These are phyloP conservation scores for Siderastrea radians DNA, from an alignment of 92 coral and sea anemone genomes.

Conservation along the genomic window DNA sequence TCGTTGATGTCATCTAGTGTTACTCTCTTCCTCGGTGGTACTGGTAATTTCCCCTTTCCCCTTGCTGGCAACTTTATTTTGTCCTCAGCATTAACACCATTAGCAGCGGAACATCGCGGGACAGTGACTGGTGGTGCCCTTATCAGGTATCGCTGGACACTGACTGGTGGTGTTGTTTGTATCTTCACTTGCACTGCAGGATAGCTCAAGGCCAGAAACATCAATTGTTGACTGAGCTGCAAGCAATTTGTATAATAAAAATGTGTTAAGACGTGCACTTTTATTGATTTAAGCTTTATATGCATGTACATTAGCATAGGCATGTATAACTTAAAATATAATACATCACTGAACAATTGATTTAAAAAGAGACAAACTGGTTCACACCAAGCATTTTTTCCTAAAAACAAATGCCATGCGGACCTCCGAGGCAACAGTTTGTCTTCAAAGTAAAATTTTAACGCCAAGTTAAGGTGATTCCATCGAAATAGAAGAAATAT, in stretches of 20 bases:
- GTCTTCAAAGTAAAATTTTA: background rate
- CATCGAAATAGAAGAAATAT: too few relatives aligned
- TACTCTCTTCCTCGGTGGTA: background rate
- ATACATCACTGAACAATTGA: background rate
- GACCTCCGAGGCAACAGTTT: background rate
- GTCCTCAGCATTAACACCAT: background rate
- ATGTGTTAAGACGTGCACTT: background rate
- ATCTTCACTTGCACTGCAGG: background rate
- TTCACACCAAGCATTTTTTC: background rate
- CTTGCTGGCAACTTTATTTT: too few relatives aligned
- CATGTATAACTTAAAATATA: background rate
- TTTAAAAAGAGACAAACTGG: background rate
- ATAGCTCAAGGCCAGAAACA: background rate
- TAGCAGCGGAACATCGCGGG: background rate
- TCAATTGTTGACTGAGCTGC: background rate
- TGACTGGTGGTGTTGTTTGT: background rate
- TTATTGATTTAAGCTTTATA: background rate
- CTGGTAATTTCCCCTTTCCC: too few relatives aligned
- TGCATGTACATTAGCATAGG: background rate
- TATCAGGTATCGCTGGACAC: too few relatives aligned
- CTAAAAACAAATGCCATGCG: background rate
- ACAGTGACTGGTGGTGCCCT: background rate
- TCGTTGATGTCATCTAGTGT: background rate
- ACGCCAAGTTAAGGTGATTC: too few relatives aligned
- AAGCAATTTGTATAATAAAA: background rate